Evolutionary conservation across 2,888 invertebrate genomes (phyloP).

Genomic region (Epirrita christyi): DNA sequence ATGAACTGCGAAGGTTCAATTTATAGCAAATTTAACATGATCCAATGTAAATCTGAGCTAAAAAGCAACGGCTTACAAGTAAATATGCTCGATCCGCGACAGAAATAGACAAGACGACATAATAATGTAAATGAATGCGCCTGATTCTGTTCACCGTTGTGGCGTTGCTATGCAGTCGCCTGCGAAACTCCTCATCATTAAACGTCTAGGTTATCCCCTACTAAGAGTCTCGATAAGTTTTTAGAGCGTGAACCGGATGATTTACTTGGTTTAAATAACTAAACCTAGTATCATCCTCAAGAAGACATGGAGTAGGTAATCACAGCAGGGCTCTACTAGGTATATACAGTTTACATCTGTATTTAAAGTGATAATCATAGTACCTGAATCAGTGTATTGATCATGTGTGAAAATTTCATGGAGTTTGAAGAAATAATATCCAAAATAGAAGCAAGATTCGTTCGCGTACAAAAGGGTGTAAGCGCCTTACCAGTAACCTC

Average conservation of each 20-base stretch:
- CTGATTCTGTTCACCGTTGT: constrained; percentile 62
- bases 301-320: too few relatives aligned
- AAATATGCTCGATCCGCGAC: constrained; percentile 51
- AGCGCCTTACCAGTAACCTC: too few relatives aligned
- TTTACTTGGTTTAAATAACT: background rate
- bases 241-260: background rate
- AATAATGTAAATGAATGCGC: constrained; percentile 72
- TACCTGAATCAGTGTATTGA: too few relatives aligned
- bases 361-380: too few relatives aligned
- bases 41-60: constrained; percentile 23
- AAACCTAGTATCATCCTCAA: too few relatives aligned
- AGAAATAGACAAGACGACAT: constrained; percentile 65
- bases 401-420: too few relatives aligned
- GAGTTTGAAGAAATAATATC: too few relatives aligned
- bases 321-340: too few relatives aligned
- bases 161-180: constrained; percentile 58
- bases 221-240: constrained; percentile 29
- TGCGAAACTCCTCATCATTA: constrained; percentile 55
- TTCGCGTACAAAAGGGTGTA: too few relatives aligned
- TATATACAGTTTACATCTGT: too few relatives aligned
- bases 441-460: too few relatives aligned
- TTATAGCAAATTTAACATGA: constrained; percentile 9
- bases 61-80: constrained; percentile 19
- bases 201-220: constrained; percentile 49
- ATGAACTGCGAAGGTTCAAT: background rate